Evolutionary conservation across 2,797 vertebrate genomes (phyloP).

Genomic region (Perodicticus potto): DNA sequence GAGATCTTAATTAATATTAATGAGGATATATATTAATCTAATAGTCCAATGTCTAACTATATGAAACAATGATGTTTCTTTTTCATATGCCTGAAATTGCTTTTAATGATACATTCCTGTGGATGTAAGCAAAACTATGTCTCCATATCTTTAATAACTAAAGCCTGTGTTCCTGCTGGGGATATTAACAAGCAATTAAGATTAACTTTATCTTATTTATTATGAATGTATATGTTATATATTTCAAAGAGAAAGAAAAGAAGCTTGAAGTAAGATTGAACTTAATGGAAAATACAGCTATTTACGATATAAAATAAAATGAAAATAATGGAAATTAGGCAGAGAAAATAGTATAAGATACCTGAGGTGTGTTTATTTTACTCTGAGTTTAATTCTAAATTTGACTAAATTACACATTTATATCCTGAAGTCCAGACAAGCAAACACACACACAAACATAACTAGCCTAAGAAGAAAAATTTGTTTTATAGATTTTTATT

Average conservation of each 20-base stretch:
- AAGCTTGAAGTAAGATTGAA: background rate
- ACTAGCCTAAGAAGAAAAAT: background rate
- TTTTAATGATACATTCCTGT: conserved; percentile 18
- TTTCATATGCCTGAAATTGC: background rate
- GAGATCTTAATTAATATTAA: conserved; percentile 14
- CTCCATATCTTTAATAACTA: conserved; percentile 40
- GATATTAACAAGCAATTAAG: conserved; percentile 8
- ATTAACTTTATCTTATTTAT: conserved; percentile 50
- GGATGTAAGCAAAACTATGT: background rate
- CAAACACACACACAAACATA: background rate
- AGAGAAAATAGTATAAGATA: background rate
- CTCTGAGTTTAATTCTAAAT: background rate
- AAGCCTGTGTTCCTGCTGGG: background rate
- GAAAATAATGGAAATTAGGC: background rate
- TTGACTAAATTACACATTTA: background rate
- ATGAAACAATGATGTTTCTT: conserved; percentile 30
- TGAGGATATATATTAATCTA: background rate
- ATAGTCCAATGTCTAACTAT: background rate
- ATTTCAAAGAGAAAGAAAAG: background rate
- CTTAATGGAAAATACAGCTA: background rate
- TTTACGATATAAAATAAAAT: background rate
- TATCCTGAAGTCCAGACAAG: background rate
- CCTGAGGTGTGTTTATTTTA: background rate
- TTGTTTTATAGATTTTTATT: background rate
- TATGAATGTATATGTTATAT: background rate